Conservation (phyloP, 1,140 invertebrate genomes). For the Drosophila bocqueti region DNA sequence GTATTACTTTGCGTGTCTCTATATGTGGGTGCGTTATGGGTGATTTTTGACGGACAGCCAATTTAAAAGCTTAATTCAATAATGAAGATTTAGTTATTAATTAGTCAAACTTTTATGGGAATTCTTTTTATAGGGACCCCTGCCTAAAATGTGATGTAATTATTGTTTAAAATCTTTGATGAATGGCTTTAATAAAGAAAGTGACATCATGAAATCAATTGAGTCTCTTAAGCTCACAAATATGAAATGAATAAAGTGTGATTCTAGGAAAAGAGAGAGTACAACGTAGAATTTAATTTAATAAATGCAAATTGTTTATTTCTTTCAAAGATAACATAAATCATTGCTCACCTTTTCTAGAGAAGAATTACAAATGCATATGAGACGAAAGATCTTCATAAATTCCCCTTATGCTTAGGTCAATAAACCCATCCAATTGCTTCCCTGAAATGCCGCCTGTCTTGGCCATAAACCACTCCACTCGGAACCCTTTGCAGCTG, state of each 20-base stretch:
- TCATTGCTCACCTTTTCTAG: background rate
- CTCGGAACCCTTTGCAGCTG: constrained; percentile 39
- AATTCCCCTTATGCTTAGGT: constrained; percentile 2
- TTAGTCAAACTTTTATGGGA: background rate
- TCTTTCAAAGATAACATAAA: background rate
- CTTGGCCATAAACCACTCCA: constrained; percentile 28
- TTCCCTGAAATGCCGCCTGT: constrained; percentile 13
- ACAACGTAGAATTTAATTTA: background rate
- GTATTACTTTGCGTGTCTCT: constrained; percentile 23
- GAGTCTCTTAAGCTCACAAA: background rate
- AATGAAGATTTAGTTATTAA: constrained; percentile 1
- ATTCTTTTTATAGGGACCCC: background rate
- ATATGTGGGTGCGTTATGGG: constrained; percentile 13
- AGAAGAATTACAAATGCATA: background rate
- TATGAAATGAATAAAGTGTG: background rate
- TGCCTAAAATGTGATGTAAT: background rate
- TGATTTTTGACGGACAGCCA: constrained; percentile 18
- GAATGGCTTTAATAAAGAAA: background rate
- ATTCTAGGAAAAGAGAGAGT: background rate
- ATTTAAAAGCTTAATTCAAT: constrained; percentile 27
- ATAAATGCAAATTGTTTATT: background rate
- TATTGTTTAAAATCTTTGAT: background rate
- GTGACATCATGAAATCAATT: constrained; percentile 6
- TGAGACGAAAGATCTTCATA: background rate
- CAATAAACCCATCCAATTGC: constrained; percentile 37